Evolutionary conservation across 1,140 invertebrate species (phyloP), one percentile per base, ranked within the genome.

Genomic region (Heliothis virescens): DNA sequence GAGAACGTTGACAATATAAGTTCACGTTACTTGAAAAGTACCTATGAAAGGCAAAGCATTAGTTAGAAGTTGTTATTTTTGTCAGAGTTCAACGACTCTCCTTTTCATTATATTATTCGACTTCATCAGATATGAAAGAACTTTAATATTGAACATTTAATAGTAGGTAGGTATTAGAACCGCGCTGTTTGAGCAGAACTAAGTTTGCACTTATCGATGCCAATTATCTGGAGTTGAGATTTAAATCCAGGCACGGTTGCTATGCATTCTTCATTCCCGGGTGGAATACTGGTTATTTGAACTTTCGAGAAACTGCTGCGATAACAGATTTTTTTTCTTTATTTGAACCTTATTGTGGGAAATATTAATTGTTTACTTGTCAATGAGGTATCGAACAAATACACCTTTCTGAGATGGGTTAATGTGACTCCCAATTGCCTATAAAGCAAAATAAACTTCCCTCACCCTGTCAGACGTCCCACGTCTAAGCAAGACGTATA

Each of bases 151-250:
- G 16, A 50, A 50, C 21, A 67, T 50, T 47, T 67, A 13, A 50
- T 67, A 50, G 34, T 41, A 5, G 34, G 34, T 41, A 26, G 21
- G 21, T 65, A 67, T 67, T 65, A 47, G 34, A 67, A 67, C 15
- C 3, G n/a, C 55, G 34, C 21, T 34, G 69, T 72, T 72, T 69
- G 9, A 72, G n/a, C 29, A 55, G 26, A 57, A 57, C 53, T 72
- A 55, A 41, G 52, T 72, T 57, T 34, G 26, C 12, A 16, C 52
- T 72, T 57, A 72, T 72, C 69, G 29, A 13, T 11, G 29, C 11
- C 52, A 72, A 72, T 72, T 72, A 72, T 72, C 52, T 57, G 3
- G 13, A 52, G 52, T 57, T 55, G 69, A 18, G 52, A 57, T 72
- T 72, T 72, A 34, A 55, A 72, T 57, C 52, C 26, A 29, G 21